Evolutionary conservation across 2,113 vertebrate genomes (phyloP).

Genomic region (Corvus cornix): DNA sequence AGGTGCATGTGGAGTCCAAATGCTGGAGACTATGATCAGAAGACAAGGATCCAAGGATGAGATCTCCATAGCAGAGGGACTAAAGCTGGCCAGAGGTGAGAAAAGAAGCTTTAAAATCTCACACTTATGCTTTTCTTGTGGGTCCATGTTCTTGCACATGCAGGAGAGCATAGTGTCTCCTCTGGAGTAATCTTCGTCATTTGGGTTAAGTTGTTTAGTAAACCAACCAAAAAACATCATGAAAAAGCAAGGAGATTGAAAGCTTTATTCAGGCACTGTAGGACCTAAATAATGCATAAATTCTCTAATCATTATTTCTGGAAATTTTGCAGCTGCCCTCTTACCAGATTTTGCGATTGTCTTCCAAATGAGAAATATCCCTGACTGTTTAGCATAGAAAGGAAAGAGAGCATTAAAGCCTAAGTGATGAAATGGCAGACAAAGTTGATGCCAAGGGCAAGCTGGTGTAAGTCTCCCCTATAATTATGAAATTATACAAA

Average conservation of each 20-base stretch:
- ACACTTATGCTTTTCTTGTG: not conserved
- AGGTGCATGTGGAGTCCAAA: not conserved
- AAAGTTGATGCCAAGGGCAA: conserved; percentile 23
- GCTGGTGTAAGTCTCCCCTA: not conserved
- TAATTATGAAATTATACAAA: conserved; percentile 61
- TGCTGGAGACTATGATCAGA: not conserved
- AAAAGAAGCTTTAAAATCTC: not conserved
- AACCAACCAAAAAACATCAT: not conserved
- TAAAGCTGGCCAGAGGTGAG: not conserved
- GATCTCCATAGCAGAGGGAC: not conserved
- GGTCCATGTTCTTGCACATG: accelerated
- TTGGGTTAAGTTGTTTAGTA: not conserved
- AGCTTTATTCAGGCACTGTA: not conserved
- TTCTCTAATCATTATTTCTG: not conserved
- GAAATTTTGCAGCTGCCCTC: not conserved
- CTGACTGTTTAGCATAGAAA: not conserved
- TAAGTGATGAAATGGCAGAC: not conserved
- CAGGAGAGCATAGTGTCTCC: not conserved
- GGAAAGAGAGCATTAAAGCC: not conserved
- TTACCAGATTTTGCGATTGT: not conserved
- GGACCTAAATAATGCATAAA: not conserved
- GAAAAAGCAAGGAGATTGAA: not conserved
- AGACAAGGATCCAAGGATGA: not conserved
- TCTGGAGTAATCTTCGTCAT: not conserved
- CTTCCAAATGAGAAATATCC: not conserved